Evolutionary conservation across 2,888 invertebrate species (phyloP).

Genomic region (Amiota mariae): DNA sequence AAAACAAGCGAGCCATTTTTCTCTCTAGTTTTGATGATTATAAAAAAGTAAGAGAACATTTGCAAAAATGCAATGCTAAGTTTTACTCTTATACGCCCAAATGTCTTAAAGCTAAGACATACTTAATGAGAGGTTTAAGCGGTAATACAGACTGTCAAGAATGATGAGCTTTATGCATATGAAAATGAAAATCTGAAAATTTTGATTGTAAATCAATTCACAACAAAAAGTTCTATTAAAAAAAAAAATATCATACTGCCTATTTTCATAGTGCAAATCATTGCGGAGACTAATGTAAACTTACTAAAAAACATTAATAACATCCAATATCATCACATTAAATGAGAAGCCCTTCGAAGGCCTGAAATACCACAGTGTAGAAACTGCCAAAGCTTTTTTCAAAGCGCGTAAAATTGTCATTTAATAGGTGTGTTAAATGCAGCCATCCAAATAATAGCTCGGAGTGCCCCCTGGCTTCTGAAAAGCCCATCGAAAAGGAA

Average conservation of each 20-base stretch:
- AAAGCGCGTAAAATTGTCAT: neutral
- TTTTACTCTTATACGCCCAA: too few species aligned
- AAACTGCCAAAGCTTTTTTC: conserved; percentile 16
- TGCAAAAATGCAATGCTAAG: too few species aligned
- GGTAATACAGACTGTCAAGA: too few species aligned
- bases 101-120: too few species aligned
- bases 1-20: too few species aligned
- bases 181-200: neutral
- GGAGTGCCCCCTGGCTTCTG: neutral
- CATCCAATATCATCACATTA: neutral
- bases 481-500: neutral
- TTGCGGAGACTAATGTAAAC: neutral
- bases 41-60: too few species aligned
- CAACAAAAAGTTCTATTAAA: neutral
- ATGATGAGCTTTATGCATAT: too few species aligned
- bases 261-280: neutral
- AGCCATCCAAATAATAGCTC: conserved; percentile 3
- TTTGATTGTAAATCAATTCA: neutral
- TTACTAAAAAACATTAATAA: conserved; percentile 3
- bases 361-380: conserved; percentile 9
- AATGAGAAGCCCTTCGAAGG: neutral
- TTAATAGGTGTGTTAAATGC: conserved; percentile 1
- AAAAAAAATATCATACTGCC: neutral
- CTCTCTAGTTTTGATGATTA: too few species aligned
- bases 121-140: too few species aligned